A percentile compares a stretch with the other conserved stretches of the same genome.
phyloP scores from a whole-genome alignment of 2,797 vertebrate species.

The Manis javanica region DNA sequence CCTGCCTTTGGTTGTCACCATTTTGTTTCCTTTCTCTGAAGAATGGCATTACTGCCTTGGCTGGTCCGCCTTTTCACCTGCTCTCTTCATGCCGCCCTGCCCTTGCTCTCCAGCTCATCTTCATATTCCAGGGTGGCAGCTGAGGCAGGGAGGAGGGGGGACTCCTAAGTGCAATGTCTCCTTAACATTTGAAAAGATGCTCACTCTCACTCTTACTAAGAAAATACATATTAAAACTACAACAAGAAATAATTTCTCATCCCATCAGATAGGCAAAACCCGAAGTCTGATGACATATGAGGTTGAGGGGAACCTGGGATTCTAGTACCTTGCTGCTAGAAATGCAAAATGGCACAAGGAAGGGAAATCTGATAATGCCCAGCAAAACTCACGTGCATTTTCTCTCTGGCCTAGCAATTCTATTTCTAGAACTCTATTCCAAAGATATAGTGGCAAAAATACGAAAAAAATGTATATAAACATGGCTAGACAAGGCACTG shows the following conservation, averaged over 20 bases:
- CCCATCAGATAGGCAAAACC: background rate
- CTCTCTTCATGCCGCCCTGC: background rate
- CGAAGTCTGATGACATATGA: background rate
- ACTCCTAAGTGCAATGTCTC: background rate
- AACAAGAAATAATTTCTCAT: background rate
- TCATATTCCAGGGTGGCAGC: background rate
- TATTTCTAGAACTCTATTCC: conserved; percentile 5
- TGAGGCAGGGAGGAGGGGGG: background rate
- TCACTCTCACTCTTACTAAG: background rate
- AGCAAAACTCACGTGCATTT: background rate
- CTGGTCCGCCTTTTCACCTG: background rate
- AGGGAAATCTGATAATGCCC: background rate
- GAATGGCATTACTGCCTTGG: background rate
- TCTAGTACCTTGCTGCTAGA: background rate
- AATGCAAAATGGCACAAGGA: background rate
- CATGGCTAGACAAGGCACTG: background rate
- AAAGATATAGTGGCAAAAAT: conserved; percentile 26
- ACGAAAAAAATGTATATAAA: background rate
- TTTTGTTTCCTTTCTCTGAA: background rate
- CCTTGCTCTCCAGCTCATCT: background rate
- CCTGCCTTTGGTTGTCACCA: background rate
- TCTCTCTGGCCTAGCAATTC: background rate
- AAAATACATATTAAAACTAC: background rate
- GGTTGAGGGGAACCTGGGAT: background rate
- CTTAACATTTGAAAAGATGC: conserved; percentile 22